Evolutionary conservation across 2,888 invertebrate genomes (phyloP), one percentile per base, ranked within the genome.

Genomic region (Eudiplozoon nipponicum): DNA sequence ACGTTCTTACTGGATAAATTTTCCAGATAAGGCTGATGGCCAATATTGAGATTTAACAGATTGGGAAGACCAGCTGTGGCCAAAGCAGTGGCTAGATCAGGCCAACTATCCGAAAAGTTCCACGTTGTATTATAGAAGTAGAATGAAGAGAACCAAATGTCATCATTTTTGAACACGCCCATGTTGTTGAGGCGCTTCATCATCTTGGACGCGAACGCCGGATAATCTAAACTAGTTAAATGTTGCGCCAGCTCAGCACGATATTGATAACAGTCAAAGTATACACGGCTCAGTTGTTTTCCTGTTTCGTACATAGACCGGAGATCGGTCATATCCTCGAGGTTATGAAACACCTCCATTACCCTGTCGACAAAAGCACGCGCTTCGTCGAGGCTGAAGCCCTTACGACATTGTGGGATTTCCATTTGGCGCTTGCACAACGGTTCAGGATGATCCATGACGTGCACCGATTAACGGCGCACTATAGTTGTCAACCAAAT

Each of bases 81-180:
- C 7, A 45, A 17, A 50, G 52, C n/a, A 50, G 48, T 49, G 11
- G 53, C 52, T 9, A 54, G 48, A 15, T 48, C 48, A 4, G 47
- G 44, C 31, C 50, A 51, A 28, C 51, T 49, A 38, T 55, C 54
- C 2, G 52, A 49, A 42, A 50, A 55, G 44, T 55, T 55, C 55
- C 54, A 55, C 38, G 49, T 46, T 1, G 50, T 50, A 44, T 52
- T 54, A 40, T 52, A 51, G 3, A 52, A 49, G 44, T 54, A 54
- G 44, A 53, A 54, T 1, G 52, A 51, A 1, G 54, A 52, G 42
- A 54, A 54, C 55, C 54, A 55, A 33, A 55, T 49, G 28, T 51
- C 51, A 36, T 54, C 54, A 38, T 50, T 53, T 43, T 53, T 54
- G 45, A 55, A 55, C 23, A 54, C 51, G 3, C 55, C 55, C 31